Conservation (phyloP, 2,888 invertebrate species). For the Drosophila imparisetae region DNA sequence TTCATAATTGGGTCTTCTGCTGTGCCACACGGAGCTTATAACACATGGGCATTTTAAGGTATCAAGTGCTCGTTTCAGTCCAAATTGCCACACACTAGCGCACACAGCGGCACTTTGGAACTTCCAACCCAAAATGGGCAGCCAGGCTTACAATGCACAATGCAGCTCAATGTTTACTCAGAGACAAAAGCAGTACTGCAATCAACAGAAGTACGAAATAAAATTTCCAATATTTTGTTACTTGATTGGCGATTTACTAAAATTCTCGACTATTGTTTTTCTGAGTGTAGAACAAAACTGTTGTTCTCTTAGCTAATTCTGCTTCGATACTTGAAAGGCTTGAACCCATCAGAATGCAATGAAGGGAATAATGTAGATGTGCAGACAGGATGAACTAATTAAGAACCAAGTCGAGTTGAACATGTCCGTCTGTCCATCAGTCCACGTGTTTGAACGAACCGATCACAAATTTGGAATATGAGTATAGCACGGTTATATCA, state of each 20-base stretch:
- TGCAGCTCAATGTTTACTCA: not conserved
- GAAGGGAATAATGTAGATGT: not conserved
- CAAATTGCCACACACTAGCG: not conserved
- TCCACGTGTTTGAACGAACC: not conserved
- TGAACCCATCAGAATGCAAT: not conserved
- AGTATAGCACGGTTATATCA: not conserved
- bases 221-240: not conserved
- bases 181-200: not conserved
- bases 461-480: not conserved
- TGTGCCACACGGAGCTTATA: not conserved
- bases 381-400: not conserved
- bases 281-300: not conserved
- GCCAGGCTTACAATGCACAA: not conserved
- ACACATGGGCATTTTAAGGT: not conserved
- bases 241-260: not conserved
- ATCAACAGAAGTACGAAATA: not conserved
- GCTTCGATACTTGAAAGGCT: not conserved
- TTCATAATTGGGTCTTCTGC: not conserved
- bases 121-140: not conserved
- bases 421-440: not conserved
- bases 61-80: not conserved
- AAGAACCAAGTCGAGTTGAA: not conserved
- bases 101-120: not conserved
- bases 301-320: not conserved
- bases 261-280: not conserved